Conservation (phyloP, 2,113 vertebrate genomes). For the Delphinapterus leucas region DNA sequence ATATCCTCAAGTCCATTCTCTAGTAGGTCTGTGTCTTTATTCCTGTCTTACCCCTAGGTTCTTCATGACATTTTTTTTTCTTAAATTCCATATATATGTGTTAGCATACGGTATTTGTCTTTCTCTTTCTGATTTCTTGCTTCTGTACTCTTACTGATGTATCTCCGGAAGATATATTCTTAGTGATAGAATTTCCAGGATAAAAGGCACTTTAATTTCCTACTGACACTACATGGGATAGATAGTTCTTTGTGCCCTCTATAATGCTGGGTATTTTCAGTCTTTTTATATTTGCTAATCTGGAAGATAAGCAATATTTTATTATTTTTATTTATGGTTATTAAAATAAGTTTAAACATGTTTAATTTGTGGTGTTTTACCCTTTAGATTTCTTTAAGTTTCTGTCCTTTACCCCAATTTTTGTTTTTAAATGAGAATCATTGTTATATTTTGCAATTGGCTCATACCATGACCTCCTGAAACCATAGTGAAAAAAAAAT, state of each 20-base stretch:
- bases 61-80: too few species aligned
- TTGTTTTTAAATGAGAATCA: background rate
- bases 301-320: background rate
- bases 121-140: background rate
- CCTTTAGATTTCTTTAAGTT: background rate
- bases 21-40: too few species aligned
- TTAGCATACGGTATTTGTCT: too few species aligned
- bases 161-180: background rate
- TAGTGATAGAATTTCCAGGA: background rate
- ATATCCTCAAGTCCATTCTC: too few species aligned
- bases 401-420: background rate
- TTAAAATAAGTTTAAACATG: background rate
- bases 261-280: background rate
- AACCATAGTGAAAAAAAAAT: background rate
- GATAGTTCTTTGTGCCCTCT: background rate
- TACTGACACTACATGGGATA: background rate
- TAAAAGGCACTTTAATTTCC: background rate
- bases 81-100: too few species aligned
- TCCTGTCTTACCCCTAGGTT: too few species aligned
- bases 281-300: background rate
- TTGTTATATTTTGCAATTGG: background rate
- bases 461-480: background rate
- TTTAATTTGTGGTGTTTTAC: background rate
- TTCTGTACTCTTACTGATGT: background rate
- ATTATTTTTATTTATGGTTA: background rate